phyloP scores from a whole-genome alignment of 2,113 vertebrate genomes.

The Eulemur macaco region DNA sequence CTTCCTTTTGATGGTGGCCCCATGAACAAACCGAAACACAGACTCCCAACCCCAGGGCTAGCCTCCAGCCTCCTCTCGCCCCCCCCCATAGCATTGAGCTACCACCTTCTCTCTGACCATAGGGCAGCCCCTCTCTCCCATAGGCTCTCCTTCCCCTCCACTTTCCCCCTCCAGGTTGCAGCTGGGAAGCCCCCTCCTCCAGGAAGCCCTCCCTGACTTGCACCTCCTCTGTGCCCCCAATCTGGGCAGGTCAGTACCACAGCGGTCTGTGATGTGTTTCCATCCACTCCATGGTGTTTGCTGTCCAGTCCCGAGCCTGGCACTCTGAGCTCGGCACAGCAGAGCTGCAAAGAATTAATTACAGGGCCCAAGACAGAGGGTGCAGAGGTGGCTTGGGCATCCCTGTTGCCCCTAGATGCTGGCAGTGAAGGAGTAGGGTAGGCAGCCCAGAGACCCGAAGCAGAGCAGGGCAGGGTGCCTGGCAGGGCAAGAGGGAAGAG shows the following conservation, averaged over 20 bases:
- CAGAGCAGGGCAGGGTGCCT: rapidly evolving
- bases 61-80: not conserved
- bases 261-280: not conserved
- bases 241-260: not conserved
- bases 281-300: not conserved
- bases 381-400: not conserved
- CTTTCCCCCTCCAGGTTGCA: not conserved
- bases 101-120: not conserved
- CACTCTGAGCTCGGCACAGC: not conserved
- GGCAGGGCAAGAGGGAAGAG: not conserved
- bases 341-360: not conserved
- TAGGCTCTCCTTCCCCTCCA: not conserved
- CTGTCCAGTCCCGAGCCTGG: not conserved
- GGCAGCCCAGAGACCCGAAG: not conserved
- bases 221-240: no score
- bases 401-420: not conserved
- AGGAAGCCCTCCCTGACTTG: not conserved
- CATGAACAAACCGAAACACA: not conserved
- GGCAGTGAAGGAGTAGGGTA: no score
- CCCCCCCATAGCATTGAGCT: no score
- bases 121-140: not conserved
- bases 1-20: not conserved
- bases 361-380: not conserved
- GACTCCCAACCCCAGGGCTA: not conserved
- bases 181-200: not conserved